phyloP scores from a whole-genome alignment of 2,888 invertebrate species.

The Chymomyza amoena region DNA sequence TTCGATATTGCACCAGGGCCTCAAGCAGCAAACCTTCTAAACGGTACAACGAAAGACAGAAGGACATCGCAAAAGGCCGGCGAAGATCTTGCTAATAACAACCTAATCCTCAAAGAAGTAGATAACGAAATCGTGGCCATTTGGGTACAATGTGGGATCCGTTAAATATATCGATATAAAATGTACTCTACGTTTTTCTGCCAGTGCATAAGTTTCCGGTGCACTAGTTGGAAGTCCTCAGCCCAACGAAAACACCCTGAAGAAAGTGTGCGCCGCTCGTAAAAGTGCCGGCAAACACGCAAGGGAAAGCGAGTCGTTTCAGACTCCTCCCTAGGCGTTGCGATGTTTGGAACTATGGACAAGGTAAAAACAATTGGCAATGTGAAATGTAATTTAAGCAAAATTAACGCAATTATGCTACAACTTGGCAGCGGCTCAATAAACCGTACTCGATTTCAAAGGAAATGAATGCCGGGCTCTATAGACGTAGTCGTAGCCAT shows the following conservation, averaged over 20 bases:
- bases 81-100: too few relatives aligned
- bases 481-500: not conserved
- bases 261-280: constrained; percentile 10
- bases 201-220: not conserved
- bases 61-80: too few relatives aligned
- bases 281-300: constrained; percentile 66
- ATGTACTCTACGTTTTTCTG: not conserved
- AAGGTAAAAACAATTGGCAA: constrained; percentile 45
- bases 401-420: constrained; percentile 73
- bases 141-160: too few relatives aligned
- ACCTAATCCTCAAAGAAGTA: too few relatives aligned
- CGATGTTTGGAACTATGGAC: not conserved
- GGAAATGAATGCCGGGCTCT: not conserved
- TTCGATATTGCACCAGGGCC: too few relatives aligned
- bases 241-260: not conserved
- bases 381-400: constrained; percentile 56
- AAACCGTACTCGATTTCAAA: not conserved
- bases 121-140: too few relatives aligned
- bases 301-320: constrained; percentile 43
- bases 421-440: constrained; percentile 26
- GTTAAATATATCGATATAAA: too few relatives aligned
- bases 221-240: not conserved
- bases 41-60: too few relatives aligned
- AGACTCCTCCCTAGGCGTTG: not conserved
- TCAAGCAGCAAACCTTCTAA: too few relatives aligned